Base-by-base conservation (phyloP, 37 sponge, comb jelly and placozoan species). In the Ianthella basta region DNA sequence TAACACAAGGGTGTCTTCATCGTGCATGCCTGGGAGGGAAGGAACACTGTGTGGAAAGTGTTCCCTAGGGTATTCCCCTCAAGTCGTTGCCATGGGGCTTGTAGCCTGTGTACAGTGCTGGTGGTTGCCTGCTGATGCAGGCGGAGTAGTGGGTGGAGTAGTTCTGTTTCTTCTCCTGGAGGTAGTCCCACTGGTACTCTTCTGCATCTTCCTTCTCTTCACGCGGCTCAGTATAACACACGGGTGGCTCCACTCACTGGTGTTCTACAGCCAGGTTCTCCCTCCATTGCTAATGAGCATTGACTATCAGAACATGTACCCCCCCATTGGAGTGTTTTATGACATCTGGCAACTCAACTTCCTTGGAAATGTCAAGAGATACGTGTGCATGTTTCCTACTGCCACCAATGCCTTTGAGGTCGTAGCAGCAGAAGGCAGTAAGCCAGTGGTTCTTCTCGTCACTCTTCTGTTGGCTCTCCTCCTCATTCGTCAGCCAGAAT, bases 331-430 rank as follows among this genome's bases (percentile, higher is more conserved):
- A n/a, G 0, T 59, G 37, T 33, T 60, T 3, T 91, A 91, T 37
- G 61, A 55, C 19, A 65, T 91, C 38, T 87, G 87, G 91, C 87
- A 91, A n/a, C 36, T 91, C 77, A 84, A 91, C 55, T 81, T 91
- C 60, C 84, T 91, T n/a, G n/a, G 35, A 4, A 0, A 24, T 24
- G 4, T 63, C 23, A 56, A 80, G 24, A 86, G 79, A 21, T 41
- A 54, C 15, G 32, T 83, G 14, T 91, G 91, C 59, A 66, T 91
- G 24, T 41, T 40, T 10, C 56, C 67, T 0, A 1, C 40, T 16
- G 32, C 78, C 15, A 80, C 21, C 20, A 44, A 44, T 44, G 53
- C 81, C 4, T 24, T 87, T 12, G 32, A 50, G 3, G 74, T 80
- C 1, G 34, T 91, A 3, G 34, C 39, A 19, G 35, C 87, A 33